A percentile compares a stretch with the other conserved stretches of the same genome.
These are phyloP conservation scores for Phasia obesa DNA, from an alignment of 2,888 invertebrate genomes.

Conservation along the genomic window DNA sequence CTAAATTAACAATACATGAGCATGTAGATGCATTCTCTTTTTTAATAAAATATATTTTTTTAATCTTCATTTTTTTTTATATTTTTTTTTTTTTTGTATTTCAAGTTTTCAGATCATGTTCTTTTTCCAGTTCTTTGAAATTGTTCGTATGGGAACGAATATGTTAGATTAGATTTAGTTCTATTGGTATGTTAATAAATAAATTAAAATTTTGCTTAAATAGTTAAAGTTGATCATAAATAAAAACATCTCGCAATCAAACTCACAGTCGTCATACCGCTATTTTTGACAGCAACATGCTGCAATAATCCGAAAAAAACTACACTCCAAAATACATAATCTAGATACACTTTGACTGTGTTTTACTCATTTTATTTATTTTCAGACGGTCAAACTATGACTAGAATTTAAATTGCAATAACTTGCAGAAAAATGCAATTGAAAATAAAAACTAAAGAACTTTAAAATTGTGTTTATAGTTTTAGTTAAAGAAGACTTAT, in stretches of 20 bases:
- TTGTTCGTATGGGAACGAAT: constrained; percentile 18
- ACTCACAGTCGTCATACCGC: constrained; percentile 68
- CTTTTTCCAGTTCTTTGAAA: neutral
- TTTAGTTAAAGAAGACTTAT: constrained; percentile 52
- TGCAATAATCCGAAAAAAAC: constrained; percentile 22
- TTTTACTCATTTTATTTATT: constrained; percentile 57
- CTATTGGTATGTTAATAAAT: constrained; percentile 39
- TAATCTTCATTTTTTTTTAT: neutral
- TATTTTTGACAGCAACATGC: constrained; percentile 69
- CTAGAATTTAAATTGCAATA: constrained; percentile 64
- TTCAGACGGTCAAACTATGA: constrained; percentile 56
- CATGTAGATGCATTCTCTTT: too few species aligned
- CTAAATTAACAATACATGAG: constrained; percentile 1
- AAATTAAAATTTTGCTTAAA: constrained; percentile 57
- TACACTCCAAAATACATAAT: constrained; percentile 54
- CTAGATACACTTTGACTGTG: constrained; percentile 70
- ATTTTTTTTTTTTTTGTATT: constrained; percentile 1
- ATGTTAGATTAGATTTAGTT: constrained; percentile 20
- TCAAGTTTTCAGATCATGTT: constrained; percentile 2
- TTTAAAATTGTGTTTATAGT: constrained; percentile 19
- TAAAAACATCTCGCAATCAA: constrained; percentile 63
- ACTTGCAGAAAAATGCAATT: constrained; percentile 19
- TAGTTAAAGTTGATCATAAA: constrained; percentile 55
- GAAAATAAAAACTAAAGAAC: constrained; percentile 31
- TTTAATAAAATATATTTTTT: too few species aligned